Conservation (phyloP, 2,113 vertebrate species). For the Brachypteracias leptosomus region DNA sequence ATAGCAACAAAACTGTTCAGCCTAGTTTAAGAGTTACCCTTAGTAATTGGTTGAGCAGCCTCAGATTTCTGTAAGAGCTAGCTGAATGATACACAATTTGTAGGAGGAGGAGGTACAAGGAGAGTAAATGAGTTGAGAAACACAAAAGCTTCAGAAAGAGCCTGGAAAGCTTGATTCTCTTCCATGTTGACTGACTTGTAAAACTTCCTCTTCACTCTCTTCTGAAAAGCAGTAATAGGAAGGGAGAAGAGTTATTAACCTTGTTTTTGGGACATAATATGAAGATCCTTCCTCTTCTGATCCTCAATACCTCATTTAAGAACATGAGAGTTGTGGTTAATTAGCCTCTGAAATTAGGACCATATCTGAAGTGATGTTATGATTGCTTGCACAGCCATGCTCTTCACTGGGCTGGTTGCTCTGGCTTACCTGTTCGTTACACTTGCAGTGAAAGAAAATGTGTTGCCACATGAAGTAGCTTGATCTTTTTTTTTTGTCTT, state of each 20-base stretch:
- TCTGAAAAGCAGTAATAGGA: neutral
- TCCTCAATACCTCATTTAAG: neutral
- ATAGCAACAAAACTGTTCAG: neutral
- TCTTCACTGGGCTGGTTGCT: neutral
- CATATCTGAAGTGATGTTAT: rapidly evolving
- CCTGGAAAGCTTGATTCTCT: neutral
- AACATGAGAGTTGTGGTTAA: neutral
- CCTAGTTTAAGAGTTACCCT: neutral
- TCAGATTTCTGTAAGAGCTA: neutral
- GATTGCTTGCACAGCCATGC: neutral
- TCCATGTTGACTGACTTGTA: neutral
- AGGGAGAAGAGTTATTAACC: neutral
- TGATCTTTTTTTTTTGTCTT: neutral
- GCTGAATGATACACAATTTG: neutral
- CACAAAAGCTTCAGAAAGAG: neutral
- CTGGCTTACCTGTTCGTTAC: neutral
- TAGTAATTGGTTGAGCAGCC: neutral
- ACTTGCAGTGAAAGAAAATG: neutral
- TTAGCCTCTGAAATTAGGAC: neutral
- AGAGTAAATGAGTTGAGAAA: neutral
- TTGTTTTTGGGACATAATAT: neutral
- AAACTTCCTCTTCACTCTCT: neutral
- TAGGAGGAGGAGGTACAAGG: neutral
- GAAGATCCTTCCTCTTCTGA: neutral
- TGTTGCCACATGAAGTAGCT: neutral